Evolutionary conservation across 1,140 invertebrate species (phyloP).

Genomic region (Polyergus mexicanus): DNA sequence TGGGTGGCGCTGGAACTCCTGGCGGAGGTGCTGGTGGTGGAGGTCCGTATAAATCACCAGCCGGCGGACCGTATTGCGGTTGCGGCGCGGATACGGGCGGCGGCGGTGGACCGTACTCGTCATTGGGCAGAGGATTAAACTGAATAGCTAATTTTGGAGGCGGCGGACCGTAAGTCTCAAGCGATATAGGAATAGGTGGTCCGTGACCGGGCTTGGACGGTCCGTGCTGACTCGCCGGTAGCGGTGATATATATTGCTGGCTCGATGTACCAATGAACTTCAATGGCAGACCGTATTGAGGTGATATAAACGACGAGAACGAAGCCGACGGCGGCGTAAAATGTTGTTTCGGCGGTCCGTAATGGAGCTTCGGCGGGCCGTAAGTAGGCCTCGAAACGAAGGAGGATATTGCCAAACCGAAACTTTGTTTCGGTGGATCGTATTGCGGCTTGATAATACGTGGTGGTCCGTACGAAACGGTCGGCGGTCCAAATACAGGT

Average conservation of each 20-base stretch:
- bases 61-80: constrained; percentile 82
- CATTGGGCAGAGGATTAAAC: constrained; percentile 84
- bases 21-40: constrained; percentile 88
- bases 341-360: constrained; percentile 85
- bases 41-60: constrained; percentile 86
- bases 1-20: constrained; percentile 90
- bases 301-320: constrained; percentile 75
- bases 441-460: constrained; percentile 82
- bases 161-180: constrained; percentile 82
- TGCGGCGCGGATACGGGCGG: constrained; percentile 67
- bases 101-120: constrained; percentile 86
- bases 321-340: constrained; percentile 84
- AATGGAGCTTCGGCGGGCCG: constrained; percentile 84
- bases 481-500: constrained; percentile 81
- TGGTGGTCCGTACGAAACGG: constrained; percentile 81
- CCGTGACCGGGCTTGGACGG: constrained; percentile 75
- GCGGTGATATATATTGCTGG: constrained; percentile 80
- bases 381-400: constrained; percentile 83
- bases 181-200: constrained; percentile 80
- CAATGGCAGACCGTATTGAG: constrained; percentile 86
- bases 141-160: constrained; percentile 84
- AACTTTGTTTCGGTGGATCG: constrained; percentile 83
- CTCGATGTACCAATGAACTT: constrained; percentile 78
- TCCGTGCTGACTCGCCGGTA: constrained; percentile 77
- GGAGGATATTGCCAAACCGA: constrained; percentile 80